phyloP scores from a whole-genome alignment of 2,888 invertebrate genomes.

The Hoplodrina blanda region DNA sequence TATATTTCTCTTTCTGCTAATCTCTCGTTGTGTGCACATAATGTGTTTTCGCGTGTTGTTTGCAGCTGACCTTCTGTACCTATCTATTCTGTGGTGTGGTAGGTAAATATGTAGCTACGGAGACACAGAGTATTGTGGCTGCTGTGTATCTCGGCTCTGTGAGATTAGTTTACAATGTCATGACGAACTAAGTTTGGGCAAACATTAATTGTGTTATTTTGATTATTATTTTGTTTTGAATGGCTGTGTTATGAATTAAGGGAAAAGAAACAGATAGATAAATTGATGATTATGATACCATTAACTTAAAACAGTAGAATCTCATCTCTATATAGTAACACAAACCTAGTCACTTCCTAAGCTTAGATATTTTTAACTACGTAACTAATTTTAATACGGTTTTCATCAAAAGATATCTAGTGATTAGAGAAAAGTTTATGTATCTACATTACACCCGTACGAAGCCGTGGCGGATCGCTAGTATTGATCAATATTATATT shows the following conservation, averaged over 20 bases:
- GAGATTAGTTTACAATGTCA: constrained; percentile 63
- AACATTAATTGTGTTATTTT: constrained; percentile 51
- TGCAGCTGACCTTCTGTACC: background rate
- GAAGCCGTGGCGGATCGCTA: too few relatives aligned
- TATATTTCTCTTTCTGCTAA: too few relatives aligned
- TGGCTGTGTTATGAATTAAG: background rate
- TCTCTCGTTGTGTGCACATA: too few relatives aligned
- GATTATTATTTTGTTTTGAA: constrained; percentile 45
- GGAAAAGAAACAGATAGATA: background rate
- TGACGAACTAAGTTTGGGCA: constrained; percentile 59
- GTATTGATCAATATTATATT: too few relatives aligned
- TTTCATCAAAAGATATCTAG: too few relatives aligned
- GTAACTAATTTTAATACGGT: too few relatives aligned
- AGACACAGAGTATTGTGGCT: constrained; percentile 45
- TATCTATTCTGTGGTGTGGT: constrained; percentile 5
- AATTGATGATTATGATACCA: background rate
- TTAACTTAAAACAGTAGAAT: background rate
- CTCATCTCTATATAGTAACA: too few relatives aligned
- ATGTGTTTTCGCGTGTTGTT: background rate
- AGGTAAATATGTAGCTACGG: constrained; percentile 50
- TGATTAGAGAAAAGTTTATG: too few relatives aligned
- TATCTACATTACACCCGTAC: too few relatives aligned
- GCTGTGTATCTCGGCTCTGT: constrained; percentile 46
- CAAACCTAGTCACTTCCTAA: too few relatives aligned
- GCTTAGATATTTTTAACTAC: too few relatives aligned